These are phyloP conservation scores for Cavia porcellus DNA, from an alignment of 2,113 vertebrate species.

Conservation along the genomic window DNA sequence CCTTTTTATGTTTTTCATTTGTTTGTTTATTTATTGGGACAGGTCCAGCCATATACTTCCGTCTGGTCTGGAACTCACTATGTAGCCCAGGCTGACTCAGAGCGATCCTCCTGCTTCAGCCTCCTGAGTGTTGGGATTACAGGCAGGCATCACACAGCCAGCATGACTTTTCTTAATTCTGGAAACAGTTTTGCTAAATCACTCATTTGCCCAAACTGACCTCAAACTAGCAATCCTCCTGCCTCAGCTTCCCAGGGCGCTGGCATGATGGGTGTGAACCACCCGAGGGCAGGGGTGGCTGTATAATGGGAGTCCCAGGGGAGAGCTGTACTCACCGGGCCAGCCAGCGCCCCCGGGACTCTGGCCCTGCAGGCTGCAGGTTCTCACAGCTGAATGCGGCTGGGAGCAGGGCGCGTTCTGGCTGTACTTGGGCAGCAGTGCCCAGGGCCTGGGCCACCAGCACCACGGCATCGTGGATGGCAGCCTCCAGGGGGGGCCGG, in stretches of 20 bases:
- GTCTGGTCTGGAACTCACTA: too few relatives aligned
- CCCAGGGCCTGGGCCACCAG: conserved; percentile 90
- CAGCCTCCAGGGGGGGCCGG: conserved; percentile 92
- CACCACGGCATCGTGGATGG: conserved; percentile 91
- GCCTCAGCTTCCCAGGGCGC: not conserved
- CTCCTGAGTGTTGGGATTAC: too few relatives aligned
- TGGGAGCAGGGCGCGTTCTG: conserved; percentile 88
- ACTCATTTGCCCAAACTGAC: not conserved
- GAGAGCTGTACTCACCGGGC: conserved; percentile 87
- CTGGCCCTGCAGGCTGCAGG: conserved; percentile 69
- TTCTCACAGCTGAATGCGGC: conserved; percentile 89
- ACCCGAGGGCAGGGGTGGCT: fast-evolving
- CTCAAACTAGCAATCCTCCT: not conserved
- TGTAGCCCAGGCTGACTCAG: too few relatives aligned
- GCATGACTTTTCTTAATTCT: too few relatives aligned
- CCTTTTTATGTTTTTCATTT: too few relatives aligned
- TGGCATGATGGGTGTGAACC: not conserved
- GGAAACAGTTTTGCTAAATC: not conserved
- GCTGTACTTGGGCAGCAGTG: conserved; percentile 83
- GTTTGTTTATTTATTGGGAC: not conserved
- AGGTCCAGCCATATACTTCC: too few relatives aligned
- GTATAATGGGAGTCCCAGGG: not conserved
- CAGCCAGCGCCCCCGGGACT: conserved; percentile 89
- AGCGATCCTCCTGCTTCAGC: too few relatives aligned
- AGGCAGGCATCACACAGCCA: too few relatives aligned